phyloP scores from a whole-genome alignment of 2,113 vertebrate genomes.

The Notarius lentiginosus region DNA sequence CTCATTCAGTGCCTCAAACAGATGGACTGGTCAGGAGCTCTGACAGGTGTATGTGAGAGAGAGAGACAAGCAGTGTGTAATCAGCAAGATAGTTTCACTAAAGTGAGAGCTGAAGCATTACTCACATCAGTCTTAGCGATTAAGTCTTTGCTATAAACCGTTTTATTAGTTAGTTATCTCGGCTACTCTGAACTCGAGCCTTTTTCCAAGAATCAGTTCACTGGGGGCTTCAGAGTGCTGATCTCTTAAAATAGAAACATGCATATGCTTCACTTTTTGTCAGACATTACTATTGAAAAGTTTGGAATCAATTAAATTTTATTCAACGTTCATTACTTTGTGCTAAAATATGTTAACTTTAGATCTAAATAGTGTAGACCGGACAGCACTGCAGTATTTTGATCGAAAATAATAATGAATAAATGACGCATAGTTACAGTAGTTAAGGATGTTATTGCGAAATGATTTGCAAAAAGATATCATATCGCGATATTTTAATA shows the following conservation, averaged over 20 bases:
- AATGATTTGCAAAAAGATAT: too few species aligned
- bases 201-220: background rate
- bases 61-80: background rate
- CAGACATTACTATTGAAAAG: background rate
- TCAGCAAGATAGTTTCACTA: conserved; percentile 8
- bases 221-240: background rate
- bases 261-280: background rate
- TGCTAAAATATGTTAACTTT: background rate
- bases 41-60: background rate
- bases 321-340: background rate
- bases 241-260: conserved; percentile 4
- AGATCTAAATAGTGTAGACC: background rate
- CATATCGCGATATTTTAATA: background rate
- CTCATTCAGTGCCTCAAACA: conserved; percentile 32
- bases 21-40: conserved; percentile 25
- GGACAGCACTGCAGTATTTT: background rate
- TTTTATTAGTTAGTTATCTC: conserved; percentile 8
- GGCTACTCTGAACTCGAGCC: background rate
- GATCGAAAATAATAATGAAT: background rate
- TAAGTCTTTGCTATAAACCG: conserved; percentile 4
- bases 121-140: background rate
- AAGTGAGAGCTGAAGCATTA: background rate
- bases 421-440: background rate
- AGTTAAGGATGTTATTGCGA: background rate
- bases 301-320: background rate